Conservation (phyloP, 2,888 invertebrate species). For the Tipula helvola region DNA sequence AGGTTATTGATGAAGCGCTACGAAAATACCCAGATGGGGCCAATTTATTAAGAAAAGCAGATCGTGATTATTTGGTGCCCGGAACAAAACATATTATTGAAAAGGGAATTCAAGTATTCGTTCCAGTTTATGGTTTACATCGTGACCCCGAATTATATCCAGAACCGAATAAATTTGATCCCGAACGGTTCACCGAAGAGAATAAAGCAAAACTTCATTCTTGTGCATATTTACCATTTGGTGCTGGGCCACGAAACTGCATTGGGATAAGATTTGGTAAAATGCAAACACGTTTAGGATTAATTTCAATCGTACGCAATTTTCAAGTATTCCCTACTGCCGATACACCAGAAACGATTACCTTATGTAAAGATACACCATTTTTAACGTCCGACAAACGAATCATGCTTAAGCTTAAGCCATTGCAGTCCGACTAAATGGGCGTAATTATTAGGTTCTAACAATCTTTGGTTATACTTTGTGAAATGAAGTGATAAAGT, state of each 20-base stretch:
- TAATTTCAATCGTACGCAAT: slow-evolving; percentile 11
- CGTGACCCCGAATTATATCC: slow-evolving; percentile 42
- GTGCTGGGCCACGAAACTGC: slow-evolving; percentile 17
- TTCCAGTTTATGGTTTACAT: slow-evolving; percentile 40
- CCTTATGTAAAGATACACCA: background rate
- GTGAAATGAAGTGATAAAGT: too few relatives aligned
- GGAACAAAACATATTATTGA: slow-evolving; percentile 34
- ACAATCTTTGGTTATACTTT: too few relatives aligned
- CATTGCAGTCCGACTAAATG: too few relatives aligned
- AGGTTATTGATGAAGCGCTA: background rate
- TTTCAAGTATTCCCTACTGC: slow-evolving; percentile 18
- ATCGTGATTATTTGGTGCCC: slow-evolving; percentile 27
- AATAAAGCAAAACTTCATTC: slow-evolving; percentile 37
- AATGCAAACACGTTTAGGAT: slow-evolving; percentile 12
- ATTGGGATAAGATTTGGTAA: slow-evolving; percentile 20
- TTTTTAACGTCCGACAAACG: background rate
- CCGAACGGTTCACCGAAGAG: slow-evolving; percentile 42
- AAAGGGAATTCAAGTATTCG: slow-evolving; percentile 35
- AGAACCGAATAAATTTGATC: slow-evolving; percentile 43
- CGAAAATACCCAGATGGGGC: slow-evolving; percentile 13
- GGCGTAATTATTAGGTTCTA: too few relatives aligned
- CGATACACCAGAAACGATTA: slow-evolving; percentile 13
- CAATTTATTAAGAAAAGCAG: slow-evolving; percentile 27
- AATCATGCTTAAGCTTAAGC: background rate
- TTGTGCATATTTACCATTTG: slow-evolving; percentile 16